A percentile compares a stretch with the other conserved stretches of the same genome.
phyloP scores from a whole-genome alignment of 2,888 invertebrate species.

The Caenorhabditis sinica region DNA sequence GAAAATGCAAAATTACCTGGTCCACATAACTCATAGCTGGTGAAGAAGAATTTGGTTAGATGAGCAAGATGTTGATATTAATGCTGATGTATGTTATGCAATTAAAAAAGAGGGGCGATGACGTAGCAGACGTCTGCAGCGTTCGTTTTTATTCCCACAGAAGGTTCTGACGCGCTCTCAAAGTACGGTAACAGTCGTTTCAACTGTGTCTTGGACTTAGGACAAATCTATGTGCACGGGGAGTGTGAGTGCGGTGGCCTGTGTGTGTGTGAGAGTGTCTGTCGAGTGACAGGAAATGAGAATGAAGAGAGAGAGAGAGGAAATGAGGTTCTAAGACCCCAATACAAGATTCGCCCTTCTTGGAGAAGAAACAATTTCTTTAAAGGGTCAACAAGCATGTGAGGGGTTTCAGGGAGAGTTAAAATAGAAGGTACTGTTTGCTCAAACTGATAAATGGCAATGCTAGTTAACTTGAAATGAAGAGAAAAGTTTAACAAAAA shows the following conservation, averaged over 20 bases:
- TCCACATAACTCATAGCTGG: conserved; percentile 60
- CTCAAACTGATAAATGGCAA: background rate
- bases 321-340: background rate
- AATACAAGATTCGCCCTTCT: background rate
- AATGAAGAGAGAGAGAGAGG: conserved; percentile 2
- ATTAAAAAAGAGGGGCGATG: conserved; percentile 4
- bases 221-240: background rate
- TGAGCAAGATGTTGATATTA: conserved; percentile 8
- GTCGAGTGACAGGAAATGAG: background rate
- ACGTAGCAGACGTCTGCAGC: background rate
- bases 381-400: background rate
- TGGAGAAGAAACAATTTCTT: background rate
- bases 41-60: conserved; percentile 44
- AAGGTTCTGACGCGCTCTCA: conserved; percentile 23
- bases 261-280: background rate
- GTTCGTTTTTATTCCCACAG: background rate
- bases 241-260: background rate
- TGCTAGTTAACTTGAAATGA: too few species aligned
- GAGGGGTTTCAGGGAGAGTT: too few species aligned
- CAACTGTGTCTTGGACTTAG: conserved; percentile 25
- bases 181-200: conserved; percentile 58
- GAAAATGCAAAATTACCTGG: conserved; percentile 47
- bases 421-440: background rate
- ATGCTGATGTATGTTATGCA: conserved; percentile 1
- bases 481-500: too few species aligned